Conservation (phyloP, 2,888 invertebrate genomes). For the Heliconius ismenius region DNA sequence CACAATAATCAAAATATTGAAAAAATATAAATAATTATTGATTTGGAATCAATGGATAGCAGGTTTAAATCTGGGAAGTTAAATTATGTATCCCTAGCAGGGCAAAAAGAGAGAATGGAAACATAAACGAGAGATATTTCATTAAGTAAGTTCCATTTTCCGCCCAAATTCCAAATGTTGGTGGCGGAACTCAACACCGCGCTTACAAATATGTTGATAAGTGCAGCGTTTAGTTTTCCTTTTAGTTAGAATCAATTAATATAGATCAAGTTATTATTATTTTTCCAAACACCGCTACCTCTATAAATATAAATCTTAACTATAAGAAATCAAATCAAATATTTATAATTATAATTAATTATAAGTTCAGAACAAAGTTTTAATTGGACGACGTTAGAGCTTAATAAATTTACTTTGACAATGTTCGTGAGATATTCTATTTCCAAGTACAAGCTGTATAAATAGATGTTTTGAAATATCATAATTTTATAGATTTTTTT, state of each 20-base stretch:
- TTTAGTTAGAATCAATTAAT: no score
- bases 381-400: slow-evolving; percentile 11
- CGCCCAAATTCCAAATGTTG: background rate
- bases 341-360: slow-evolving; percentile 20
- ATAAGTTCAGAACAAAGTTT: background rate
- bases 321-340: slow-evolving; percentile 14
- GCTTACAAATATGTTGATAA: background rate
- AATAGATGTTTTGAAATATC: background rate
- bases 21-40: background rate
- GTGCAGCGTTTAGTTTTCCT: no score
- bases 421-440: slow-evolving; percentile 2
- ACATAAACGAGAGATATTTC: no score
- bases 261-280: background rate
- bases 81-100: no score
- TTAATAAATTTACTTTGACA: slow-evolving; percentile 15
- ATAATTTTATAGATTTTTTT: background rate
- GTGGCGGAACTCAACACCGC: background rate
- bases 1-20: no score
- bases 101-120: no score
- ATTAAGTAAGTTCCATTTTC: no score
- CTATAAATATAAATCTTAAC: background rate
- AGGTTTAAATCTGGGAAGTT: background rate
- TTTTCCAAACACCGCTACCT: background rate
- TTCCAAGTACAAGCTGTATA: background rate
- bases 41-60: background rate